Conservation (phyloP, 2,797 vertebrate genomes). For the Harpagifer antarcticus region DNA sequence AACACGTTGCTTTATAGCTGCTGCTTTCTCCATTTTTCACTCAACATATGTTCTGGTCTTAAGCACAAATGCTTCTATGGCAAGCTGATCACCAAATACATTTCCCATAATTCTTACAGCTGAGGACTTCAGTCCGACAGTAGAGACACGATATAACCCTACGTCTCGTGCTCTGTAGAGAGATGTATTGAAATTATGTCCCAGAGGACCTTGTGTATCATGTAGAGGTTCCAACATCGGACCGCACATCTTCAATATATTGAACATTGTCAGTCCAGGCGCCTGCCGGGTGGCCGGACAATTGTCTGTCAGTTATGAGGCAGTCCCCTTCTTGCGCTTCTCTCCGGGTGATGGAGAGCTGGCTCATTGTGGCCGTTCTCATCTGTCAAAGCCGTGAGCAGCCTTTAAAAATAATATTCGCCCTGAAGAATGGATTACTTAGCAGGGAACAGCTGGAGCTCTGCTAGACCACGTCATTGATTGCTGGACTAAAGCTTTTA, state of each 20-base stretch:
- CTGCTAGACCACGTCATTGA: constrained; percentile 60
- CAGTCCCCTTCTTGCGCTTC: constrained; percentile 48
- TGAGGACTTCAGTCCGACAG: constrained; percentile 38
- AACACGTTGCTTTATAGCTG: constrained; percentile 20
- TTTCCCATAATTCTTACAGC: constrained; percentile 31
- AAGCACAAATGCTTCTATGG: not conserved
- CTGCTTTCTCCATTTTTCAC: constrained; percentile 13
- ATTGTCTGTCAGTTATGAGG: constrained; percentile 74
- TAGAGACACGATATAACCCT: constrained; percentile 23
- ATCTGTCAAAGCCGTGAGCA: constrained; percentile 68
- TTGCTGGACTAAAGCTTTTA: constrained; percentile 63
- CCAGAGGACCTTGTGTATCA: constrained; percentile 77
- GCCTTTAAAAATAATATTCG: constrained; percentile 61
- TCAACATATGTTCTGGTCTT: constrained; percentile 14
- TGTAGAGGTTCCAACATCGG: constrained; percentile 85
- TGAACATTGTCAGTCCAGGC: constrained; percentile 77
- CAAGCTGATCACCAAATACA: constrained; percentile 21
- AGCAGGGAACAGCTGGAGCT: constrained; percentile 62
- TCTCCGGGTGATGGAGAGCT: constrained; percentile 62
- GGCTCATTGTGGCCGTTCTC: constrained; percentile 65
- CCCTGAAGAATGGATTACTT: constrained; percentile 73
- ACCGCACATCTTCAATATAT: constrained; percentile 88
- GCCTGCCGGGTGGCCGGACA: constrained; percentile 69
- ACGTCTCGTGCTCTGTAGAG: constrained; percentile 40
- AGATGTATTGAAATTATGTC: constrained; percentile 66